Conservation (phyloP, 2,888 invertebrate species). For the Nemurella pictetii region DNA sequence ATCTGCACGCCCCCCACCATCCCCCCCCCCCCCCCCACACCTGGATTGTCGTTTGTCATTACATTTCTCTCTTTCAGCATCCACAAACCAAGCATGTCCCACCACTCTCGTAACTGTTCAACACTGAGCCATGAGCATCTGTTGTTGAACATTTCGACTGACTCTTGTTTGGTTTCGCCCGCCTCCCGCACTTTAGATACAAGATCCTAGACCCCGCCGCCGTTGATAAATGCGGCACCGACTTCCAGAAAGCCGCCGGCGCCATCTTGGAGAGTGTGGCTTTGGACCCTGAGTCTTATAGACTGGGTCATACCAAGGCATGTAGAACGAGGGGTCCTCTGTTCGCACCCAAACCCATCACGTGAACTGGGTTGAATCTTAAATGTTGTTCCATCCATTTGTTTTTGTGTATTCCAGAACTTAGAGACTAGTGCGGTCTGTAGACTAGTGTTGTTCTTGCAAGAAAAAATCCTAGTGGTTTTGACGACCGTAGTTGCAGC, state of each 20-base stretch:
- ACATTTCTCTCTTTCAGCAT: not conserved
- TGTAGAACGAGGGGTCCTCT: slow-evolving; percentile 53
- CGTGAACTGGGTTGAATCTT: not conserved
- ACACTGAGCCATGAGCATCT: not conserved
- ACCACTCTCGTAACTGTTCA: not conserved
- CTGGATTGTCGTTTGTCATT: too few relatives aligned
- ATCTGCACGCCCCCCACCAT: not conserved
- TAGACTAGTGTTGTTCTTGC: not conserved
- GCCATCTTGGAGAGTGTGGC: slow-evolving; percentile 80
- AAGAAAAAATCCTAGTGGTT: not conserved
- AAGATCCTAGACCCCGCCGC: slow-evolving; percentile 96
- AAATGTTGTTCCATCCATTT: not conserved
- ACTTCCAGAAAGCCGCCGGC: slow-evolving; percentile 81
- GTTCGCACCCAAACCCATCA: not conserved
- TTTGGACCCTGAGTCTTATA: slow-evolving; percentile 89
- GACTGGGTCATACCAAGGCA: slow-evolving; percentile 99
- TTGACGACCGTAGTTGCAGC: not conserved
- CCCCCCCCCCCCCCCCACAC: too few relatives aligned
- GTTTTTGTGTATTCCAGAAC: slow-evolving; percentile 1
- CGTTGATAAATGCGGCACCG: slow-evolving; percentile 68
- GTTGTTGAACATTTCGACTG: not conserved
- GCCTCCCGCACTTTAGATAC: slow-evolving; percentile 69
- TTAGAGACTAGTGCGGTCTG: not conserved
- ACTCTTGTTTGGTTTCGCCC: not conserved
- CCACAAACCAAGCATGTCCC: not conserved